phyloP scores from a whole-genome alignment of 1,140 invertebrate genomes.

The Achatina immaculata region DNA sequence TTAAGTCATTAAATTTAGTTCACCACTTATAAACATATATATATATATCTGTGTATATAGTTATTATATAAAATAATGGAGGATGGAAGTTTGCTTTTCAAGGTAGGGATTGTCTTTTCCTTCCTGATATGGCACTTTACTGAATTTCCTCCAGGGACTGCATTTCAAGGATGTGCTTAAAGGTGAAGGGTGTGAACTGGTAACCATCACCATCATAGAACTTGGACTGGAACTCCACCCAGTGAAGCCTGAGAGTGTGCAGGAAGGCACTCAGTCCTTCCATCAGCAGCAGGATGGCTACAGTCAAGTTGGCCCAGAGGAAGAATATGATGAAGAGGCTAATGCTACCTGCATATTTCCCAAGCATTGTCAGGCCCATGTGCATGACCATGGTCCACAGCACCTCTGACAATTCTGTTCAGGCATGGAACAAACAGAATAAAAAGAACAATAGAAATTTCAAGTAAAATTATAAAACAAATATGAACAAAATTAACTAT shows the following conservation, averaged over 20 bases:
- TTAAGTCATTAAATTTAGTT: too few relatives aligned
- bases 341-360: slow-evolving; percentile 73
- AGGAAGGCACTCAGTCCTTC: slow-evolving; percentile 98
- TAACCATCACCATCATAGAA: slow-evolving; percentile 94
- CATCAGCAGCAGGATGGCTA: slow-evolving; percentile 93
- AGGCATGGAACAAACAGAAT: background rate
- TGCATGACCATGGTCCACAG: slow-evolving; percentile 95
- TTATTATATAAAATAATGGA: too few relatives aligned
- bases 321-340: slow-evolving; percentile 85
- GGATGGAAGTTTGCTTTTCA: too few relatives aligned
- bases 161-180: slow-evolving; percentile 84
- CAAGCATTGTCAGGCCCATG: slow-evolving; percentile 78
- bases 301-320: slow-evolving; percentile 87
- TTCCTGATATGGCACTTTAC: too few relatives aligned
- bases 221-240: slow-evolving; percentile 99
- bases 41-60: too few relatives aligned
- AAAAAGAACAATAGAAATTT: background rate
- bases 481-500: too few relatives aligned
- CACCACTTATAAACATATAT: too few relatives aligned
- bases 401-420: slow-evolving; percentile 94
- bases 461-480: background rate
- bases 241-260: slow-evolving; percentile 97
- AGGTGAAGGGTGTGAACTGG: slow-evolving; percentile 93
- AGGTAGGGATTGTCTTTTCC: too few relatives aligned
- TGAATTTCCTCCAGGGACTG: slow-evolving; percentile 57